Base-by-base conservation (phyloP, 2,888 invertebrate genomes). In the Andrena dorsata region DNA sequence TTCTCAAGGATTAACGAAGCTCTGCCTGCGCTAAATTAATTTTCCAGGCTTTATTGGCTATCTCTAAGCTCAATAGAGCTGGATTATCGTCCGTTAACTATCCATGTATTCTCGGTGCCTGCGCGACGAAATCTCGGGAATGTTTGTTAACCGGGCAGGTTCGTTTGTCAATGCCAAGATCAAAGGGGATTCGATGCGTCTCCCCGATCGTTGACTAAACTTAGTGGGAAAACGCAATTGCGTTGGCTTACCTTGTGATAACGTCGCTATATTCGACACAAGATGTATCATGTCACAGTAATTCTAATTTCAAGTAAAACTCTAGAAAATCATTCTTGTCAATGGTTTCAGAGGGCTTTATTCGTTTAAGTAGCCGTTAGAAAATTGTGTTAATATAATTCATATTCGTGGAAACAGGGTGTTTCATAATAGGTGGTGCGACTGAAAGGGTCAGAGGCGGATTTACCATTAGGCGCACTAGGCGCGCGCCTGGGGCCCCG, bases 151-250 rank as follows among this genome's bases (percentile, higher is more conserved):
- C 53, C 35, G n/a, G 28, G 20, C n/a, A 30, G 64, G 63, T 72
- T 74, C 71, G 74, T 83, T 81, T 81, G 77, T 77, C 66, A 75
- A 72, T 80, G 69, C 63, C 41, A 68, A 77, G 68, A 81, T 81
- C 81, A 81, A 81, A 83, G 81, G 41, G 71, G 63, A 77, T 58
- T 77, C 71, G 16, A 23, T 51, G 74, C 70, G 64, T 74, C 64
- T 51, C 56, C 66, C 68, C 47, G 81, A 83, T 77, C 51, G 49
- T 66, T 68, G 82, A 58, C 68, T 71, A 75, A 75, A 79, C 66
- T 68, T 58, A 73, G 66, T 20, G 41, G 56, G 41, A 63, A 76
- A 75, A 53, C 41, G 71, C 66, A 79, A 71, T 75, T 70, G 73
- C 63, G 28, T 58, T 73, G 41, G 51, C 60, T 78, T 69, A 60